A percentile compares a stretch with the other conserved stretches of the same genome.
phyloP scores from a whole-genome alignment of 2,113 vertebrate species.

The Marmota monax region DNA sequence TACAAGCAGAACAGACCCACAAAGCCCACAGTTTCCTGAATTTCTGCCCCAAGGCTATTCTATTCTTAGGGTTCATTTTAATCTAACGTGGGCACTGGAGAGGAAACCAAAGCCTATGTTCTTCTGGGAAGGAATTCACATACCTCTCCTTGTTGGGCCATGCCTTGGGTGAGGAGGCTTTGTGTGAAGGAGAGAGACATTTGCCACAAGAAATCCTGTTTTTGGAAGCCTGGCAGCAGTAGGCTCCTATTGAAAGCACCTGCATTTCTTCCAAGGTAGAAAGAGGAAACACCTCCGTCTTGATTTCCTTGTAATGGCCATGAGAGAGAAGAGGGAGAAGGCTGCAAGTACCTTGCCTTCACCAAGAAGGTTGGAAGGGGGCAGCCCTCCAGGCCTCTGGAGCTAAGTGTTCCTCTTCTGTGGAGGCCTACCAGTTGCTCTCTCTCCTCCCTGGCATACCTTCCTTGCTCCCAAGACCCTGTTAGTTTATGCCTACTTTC shows the following conservation, averaged over 20 bases:
- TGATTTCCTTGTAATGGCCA: background rate
- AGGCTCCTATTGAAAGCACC: background rate
- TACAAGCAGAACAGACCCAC: background rate
- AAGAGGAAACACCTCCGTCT: background rate
- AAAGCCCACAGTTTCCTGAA: background rate
- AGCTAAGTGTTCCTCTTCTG: background rate
- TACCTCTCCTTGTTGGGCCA: background rate
- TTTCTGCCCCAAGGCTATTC: background rate
- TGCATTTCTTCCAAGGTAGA: background rate
- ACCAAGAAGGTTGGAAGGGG: accelerated
- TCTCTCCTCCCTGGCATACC: background rate
- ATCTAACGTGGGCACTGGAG: background rate
- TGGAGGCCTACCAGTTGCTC: background rate
- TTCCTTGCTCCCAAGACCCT: background rate
- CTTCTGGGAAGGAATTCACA: background rate
- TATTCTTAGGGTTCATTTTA: background rate
- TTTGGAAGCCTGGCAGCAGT: background rate
- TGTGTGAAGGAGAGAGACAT: background rate
- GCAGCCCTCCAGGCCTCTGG: background rate
- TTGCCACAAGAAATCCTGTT: background rate
- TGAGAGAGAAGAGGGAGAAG: background rate
- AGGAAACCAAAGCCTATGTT: background rate
- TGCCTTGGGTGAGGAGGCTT: background rate
- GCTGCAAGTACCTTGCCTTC: background rate
- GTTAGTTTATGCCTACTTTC: background rate